Percentiles rank a stretch among this genome's conserved stretches.
These are phyloP conservation scores for Onychostruthus taczanowskii DNA, from an alignment of 2,113 vertebrate species.

Conservation along the genomic window DNA sequence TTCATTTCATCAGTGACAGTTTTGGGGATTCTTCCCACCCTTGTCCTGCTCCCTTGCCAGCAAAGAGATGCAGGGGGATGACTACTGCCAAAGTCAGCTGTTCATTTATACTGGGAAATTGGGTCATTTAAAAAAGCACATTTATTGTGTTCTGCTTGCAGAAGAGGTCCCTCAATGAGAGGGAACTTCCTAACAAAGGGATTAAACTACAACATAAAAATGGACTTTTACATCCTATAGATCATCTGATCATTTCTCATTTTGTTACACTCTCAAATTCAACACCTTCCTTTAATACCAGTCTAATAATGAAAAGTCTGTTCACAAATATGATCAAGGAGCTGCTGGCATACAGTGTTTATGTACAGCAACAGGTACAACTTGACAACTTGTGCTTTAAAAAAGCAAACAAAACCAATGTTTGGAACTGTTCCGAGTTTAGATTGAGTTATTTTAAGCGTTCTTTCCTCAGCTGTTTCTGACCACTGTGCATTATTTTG, in stretches of 20 bases:
- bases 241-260: constrained; percentile 16
- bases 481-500: constrained; percentile 43
- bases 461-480: constrained; percentile 65
- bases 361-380: constrained; percentile 65
- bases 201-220: constrained; percentile 57
- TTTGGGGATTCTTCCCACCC: not conserved
- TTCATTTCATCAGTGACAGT: not conserved
- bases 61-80: constrained; percentile 62
- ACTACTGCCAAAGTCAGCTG: constrained; percentile 59
- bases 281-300: constrained; percentile 52
- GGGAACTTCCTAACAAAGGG: constrained; percentile 61
- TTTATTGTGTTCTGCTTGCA: constrained; percentile 72
- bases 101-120: constrained; percentile 40
- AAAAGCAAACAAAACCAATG: constrained; percentile 55
- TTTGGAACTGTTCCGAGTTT: constrained; percentile 48
- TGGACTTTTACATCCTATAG: constrained; percentile 26
- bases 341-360: constrained; percentile 62
- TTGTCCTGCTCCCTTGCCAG: constrained; percentile 69
- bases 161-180: constrained; percentile 61
- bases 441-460: constrained; percentile 52
- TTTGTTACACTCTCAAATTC: constrained; percentile 50
- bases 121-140: constrained; percentile 60
- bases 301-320: constrained; percentile 59
- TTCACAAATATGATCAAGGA: constrained; percentile 64
- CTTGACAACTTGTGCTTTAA: constrained; percentile 63